A percentile compares a stretch with the other conserved stretches of the same genome.
These are phyloP conservation scores for Diplodus sargus DNA, from an alignment of 2,797 vertebrate species.

Conservation along the genomic window DNA sequence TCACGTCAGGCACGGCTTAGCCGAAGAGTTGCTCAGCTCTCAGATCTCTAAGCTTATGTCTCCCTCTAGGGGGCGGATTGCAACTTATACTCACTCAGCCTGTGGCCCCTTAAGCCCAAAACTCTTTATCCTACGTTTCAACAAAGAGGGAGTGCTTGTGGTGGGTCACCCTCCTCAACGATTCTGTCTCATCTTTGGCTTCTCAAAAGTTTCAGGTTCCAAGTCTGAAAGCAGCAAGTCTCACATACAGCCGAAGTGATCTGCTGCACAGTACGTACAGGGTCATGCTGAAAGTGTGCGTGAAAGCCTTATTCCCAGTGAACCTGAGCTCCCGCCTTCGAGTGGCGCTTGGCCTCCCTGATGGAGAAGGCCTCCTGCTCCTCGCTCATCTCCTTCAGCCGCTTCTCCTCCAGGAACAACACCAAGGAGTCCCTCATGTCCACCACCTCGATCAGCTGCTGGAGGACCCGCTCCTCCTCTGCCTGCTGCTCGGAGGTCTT, in stretches of 20 bases:
- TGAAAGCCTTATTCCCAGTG: constrained; percentile 77
- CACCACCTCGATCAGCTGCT: constrained; percentile 91
- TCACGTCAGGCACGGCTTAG: constrained; percentile 10
- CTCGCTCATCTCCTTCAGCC: constrained; percentile 88
- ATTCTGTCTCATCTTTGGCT: constrained; percentile 75
- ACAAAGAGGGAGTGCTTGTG: background rate
- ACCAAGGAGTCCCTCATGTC: constrained; percentile 91
- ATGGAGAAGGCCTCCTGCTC: constrained; percentile 73
- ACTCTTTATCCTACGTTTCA: background rate
- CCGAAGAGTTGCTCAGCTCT: constrained; percentile 1
- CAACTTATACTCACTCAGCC: constrained; percentile 11
- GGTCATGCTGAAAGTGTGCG: background rate
- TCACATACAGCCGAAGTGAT: constrained; percentile 3
- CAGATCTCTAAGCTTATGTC: constrained; percentile 48
- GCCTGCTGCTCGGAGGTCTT: constrained; percentile 84
- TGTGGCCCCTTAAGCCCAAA: constrained; percentile 1
- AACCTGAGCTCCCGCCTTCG: constrained; percentile 77
- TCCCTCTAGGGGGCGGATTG: constrained; percentile 56
- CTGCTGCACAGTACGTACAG: background rate
- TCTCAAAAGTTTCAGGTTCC: constrained; percentile 48
- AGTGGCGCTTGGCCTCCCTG: constrained; percentile 81
- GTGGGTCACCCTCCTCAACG: constrained; percentile 22
- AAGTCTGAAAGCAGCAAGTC: constrained; percentile 41
- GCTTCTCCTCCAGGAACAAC: constrained; percentile 89
- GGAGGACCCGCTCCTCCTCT: constrained; percentile 85